phyloP scores from a whole-genome alignment of 2,113 vertebrate species.

The Siphamia tubifer region DNA sequence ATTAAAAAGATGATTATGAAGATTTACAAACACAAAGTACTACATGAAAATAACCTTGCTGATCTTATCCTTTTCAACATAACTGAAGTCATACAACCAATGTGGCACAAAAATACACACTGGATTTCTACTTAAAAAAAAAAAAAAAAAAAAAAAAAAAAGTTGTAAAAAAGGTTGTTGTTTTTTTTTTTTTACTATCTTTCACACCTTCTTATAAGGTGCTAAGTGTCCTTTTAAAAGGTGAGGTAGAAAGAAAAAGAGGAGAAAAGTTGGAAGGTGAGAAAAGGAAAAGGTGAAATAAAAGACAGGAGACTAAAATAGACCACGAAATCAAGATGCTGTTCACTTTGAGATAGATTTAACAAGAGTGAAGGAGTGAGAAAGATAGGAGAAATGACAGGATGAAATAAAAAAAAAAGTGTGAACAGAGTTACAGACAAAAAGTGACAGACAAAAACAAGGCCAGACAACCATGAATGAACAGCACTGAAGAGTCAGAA shows the following conservation, averaged over 20 bases:
- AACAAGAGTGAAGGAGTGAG: neutral
- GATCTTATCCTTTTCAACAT: neutral
- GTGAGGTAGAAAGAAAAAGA: constrained; percentile 10
- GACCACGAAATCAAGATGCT: constrained; percentile 4
- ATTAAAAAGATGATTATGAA: neutral
- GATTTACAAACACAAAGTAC: neutral
- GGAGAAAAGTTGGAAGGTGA: constrained; percentile 21
- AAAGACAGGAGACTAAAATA: constrained; percentile 35
- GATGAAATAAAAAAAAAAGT: neutral
- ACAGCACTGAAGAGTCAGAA: neutral
- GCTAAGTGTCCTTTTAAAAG: constrained; percentile 39
- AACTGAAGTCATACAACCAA: too few species aligned
- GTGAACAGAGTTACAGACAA: neutral
- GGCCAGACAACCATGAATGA: neutral
- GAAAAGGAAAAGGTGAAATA: constrained; percentile 29
- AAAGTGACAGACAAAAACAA: neutral
- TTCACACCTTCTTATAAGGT: neutral
- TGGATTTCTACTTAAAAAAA: too few species aligned
- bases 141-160: too few species aligned
- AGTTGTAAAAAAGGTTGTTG: too few species aligned
- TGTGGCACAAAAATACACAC: too few species aligned
- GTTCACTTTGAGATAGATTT: constrained; percentile 13
- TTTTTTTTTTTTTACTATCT: too few species aligned
- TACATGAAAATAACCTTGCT: neutral
- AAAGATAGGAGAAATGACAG: neutral